These are phyloP conservation scores for Lissocephala sabroskyi DNA, from an alignment of 2,888 invertebrate genomes.

Conservation along the genomic window DNA sequence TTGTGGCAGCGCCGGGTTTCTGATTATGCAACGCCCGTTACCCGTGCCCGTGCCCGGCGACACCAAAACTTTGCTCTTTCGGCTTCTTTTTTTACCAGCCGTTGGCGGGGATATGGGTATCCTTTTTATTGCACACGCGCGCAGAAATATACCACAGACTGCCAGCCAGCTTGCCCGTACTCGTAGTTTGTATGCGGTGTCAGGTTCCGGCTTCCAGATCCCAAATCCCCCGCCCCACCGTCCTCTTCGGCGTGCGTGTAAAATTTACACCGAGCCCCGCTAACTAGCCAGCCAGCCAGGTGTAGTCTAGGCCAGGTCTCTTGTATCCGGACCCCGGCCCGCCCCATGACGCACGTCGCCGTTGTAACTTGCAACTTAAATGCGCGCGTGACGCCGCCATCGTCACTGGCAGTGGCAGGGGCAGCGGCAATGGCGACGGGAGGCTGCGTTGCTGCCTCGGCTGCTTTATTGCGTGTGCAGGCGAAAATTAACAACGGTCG, in stretches of 20 bases:
- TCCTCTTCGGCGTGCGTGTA: constrained; percentile 45
- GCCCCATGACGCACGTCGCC: constrained; percentile 40
- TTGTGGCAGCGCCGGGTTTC: constrained; percentile 27
- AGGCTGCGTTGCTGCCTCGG: constrained; percentile 7
- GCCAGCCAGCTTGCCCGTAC: constrained; percentile 13
- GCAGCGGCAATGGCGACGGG: neutral
- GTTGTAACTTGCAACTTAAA: constrained; percentile 60
- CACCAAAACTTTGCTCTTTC: neutral
- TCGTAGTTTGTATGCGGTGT: constrained; percentile 57
- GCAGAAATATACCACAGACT: constrained; percentile 44
- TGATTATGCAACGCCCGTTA: constrained; percentile 46
- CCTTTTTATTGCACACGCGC: constrained; percentile 54
- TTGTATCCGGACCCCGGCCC: no score
- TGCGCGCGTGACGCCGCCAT: constrained; percentile 41
- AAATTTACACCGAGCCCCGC: constrained; percentile 61
- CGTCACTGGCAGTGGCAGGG: constrained; percentile 22
- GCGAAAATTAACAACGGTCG: constrained; percentile 53
- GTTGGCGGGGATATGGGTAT: constrained; percentile 27
- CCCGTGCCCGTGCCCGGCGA: neutral
- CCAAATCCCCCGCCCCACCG: no score
- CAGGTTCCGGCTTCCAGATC: constrained; percentile 47
- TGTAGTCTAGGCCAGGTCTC: no score
- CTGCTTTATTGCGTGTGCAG: constrained; percentile 56
- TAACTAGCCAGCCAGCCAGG: constrained; percentile 40
- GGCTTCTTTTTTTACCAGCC: no score